phyloP scores from a whole-genome alignment of 2,797 vertebrate genomes.

The Poecile montanus region DNA sequence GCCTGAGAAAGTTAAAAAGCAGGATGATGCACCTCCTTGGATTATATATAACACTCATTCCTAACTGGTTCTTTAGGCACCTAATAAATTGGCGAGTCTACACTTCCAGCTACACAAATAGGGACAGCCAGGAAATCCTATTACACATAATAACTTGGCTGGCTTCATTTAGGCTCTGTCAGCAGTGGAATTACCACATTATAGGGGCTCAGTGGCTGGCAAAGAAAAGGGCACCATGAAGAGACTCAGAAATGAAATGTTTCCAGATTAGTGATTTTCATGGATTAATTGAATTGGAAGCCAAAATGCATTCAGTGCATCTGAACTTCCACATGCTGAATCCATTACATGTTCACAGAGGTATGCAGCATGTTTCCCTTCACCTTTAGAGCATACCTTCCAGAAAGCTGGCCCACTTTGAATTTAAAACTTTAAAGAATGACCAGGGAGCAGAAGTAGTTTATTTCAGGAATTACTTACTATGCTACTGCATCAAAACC shows the following conservation, averaged over 20 bases:
- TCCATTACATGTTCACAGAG: neutral
- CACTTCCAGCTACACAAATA: neutral
- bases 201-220: neutral
- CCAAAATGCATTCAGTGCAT: neutral
- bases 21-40: neutral
- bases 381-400: neutral
- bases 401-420: neutral
- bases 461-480: neutral
- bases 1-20: neutral
- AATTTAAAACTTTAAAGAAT: neutral
- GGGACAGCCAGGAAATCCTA: slow-evolving; percentile 12
- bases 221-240: neutral
- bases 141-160: neutral
- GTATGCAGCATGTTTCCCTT: neutral
- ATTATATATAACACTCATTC: neutral
- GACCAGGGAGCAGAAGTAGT: neutral
- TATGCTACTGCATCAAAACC: neutral
- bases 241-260: neutral
- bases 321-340: neutral
- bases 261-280: neutral
- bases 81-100: neutral
- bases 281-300: neutral
- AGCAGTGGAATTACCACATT: neutral
- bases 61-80: neutral
- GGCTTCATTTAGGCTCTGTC: neutral